These are phyloP conservation scores for Cistogaster globosa DNA, from an alignment of 2,888 invertebrate genomes.

Conservation along the genomic window DNA sequence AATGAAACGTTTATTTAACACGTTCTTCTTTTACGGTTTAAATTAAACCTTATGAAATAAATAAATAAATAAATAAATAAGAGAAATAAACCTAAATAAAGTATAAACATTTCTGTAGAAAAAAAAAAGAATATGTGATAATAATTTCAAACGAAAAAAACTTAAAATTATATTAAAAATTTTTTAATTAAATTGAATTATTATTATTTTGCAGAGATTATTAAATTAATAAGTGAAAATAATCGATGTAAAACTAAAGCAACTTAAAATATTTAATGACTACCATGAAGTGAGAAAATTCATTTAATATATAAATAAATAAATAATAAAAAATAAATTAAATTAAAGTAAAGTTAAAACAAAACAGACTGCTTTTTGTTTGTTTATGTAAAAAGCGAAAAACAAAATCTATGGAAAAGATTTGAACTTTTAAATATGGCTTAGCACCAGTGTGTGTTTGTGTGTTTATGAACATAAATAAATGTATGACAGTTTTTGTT, in stretches of 20 bases:
- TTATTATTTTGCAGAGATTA: constrained; percentile 5
- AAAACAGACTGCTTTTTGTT: constrained; percentile 54
- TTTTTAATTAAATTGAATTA: background rate
- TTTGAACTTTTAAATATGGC: constrained; percentile 77
- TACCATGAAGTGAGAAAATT: constrained; percentile 76
- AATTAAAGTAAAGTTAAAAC: constrained; percentile 26
- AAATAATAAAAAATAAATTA: constrained; percentile 54
- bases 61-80: constrained; percentile 66
- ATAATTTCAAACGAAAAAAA: constrained; percentile 45
- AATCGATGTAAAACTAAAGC: constrained; percentile 73
- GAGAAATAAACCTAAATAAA: constrained; percentile 60
- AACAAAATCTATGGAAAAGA: constrained; percentile 59
- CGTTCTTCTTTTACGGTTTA: constrained; percentile 31
- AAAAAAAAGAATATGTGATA: constrained; percentile 47
- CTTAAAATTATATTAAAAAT: constrained; percentile 12
- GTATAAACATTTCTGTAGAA: constrained; percentile 62
- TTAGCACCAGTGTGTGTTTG: constrained; percentile 76
- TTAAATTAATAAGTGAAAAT: constrained; percentile 13
- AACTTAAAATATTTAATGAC: constrained; percentile 82
- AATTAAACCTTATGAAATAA: constrained; percentile 61
- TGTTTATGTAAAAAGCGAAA: constrained; percentile 30
- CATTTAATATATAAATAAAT: constrained; percentile 53
- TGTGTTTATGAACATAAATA: constrained; percentile 15
- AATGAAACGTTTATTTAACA: constrained; percentile 28
- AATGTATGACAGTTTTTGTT: constrained; percentile 19